Evolutionary conservation across 2,888 invertebrate species (phyloP).

Genomic region (Aromia moschata): DNA sequence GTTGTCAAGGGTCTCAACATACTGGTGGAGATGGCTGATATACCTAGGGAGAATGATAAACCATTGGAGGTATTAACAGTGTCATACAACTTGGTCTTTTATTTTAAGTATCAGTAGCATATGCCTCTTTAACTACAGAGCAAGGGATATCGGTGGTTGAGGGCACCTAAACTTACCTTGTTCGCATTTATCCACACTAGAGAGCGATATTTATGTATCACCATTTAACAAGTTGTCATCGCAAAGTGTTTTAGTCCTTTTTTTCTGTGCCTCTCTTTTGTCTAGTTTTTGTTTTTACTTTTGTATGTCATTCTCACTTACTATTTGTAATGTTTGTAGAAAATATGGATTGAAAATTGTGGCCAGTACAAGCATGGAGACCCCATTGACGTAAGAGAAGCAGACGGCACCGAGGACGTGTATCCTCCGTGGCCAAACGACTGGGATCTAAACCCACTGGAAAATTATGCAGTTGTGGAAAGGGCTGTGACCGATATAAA

Average conservation of each 20-base stretch:
- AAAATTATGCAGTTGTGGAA: constrained; percentile 51
- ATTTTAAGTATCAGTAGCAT: too few species aligned
- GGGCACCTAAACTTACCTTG: not conserved
- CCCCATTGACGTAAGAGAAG: constrained; percentile 73
- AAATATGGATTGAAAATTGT: constrained; percentile 73
- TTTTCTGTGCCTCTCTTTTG: too few species aligned
- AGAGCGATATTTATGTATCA: too few species aligned
- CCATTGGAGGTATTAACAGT: constrained; percentile 72
- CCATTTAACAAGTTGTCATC: too few species aligned
- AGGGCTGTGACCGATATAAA: constrained; percentile 72
- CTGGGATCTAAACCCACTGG: constrained; percentile 61
- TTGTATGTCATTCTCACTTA: too few species aligned
- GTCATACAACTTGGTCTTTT: too few species aligned
- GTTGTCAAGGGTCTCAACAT: constrained; percentile 81
- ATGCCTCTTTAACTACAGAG: too few species aligned
- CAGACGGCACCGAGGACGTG: constrained; percentile 76
- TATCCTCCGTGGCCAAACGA: constrained; percentile 84
- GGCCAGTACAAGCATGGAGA: constrained; percentile 73
- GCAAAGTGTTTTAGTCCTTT: too few species aligned
- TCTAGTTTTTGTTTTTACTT: too few species aligned
- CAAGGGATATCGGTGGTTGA: too few species aligned
- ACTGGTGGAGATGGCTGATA: constrained; percentile 75
- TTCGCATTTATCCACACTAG: too few species aligned
- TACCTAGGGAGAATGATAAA: constrained; percentile 67
- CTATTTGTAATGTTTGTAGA: too few species aligned